Percentiles rank a stretch among this genome's conserved stretches.
Conservation (phyloP, 2,113 vertebrate genomes). For the Nicator chloris region DNA sequence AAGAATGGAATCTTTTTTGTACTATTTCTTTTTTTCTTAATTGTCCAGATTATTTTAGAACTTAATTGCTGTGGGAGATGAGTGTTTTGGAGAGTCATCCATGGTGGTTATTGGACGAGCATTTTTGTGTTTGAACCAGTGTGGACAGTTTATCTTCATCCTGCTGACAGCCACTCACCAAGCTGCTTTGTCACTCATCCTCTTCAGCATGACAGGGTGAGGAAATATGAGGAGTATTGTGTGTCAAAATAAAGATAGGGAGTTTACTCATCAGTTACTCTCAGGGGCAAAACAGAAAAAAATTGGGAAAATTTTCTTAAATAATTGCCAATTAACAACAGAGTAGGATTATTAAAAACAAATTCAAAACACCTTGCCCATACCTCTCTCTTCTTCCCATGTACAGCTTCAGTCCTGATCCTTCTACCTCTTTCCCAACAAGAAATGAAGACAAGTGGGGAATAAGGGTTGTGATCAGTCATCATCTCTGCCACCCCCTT, state of each 20-base stretch:
- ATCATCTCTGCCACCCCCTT: accelerated
- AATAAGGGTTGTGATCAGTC: neutral
- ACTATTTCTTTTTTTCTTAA: neutral
- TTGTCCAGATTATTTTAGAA: neutral
- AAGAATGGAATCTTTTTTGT: neutral
- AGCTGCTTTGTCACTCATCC: neutral
- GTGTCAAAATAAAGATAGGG: neutral
- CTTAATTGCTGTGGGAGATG: neutral
- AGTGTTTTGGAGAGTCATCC: neutral
- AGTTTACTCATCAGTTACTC: neutral
- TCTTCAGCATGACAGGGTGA: accelerated
- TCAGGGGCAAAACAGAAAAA: neutral
- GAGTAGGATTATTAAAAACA: neutral
- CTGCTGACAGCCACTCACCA: neutral
- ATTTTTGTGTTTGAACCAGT: neutral
- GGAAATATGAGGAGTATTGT: neutral
- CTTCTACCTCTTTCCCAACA: neutral
- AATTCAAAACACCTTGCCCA: neutral
- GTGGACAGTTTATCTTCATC: accelerated
- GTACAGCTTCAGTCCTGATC: neutral
- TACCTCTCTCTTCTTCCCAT: neutral
- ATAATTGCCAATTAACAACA: neutral
- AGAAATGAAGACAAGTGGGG: neutral
- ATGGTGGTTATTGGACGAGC: accelerated
- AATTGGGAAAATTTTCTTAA: neutral